phyloP scores from a whole-genome alignment of 2,888 invertebrate genomes.

The Pyrgus malvae region DNA sequence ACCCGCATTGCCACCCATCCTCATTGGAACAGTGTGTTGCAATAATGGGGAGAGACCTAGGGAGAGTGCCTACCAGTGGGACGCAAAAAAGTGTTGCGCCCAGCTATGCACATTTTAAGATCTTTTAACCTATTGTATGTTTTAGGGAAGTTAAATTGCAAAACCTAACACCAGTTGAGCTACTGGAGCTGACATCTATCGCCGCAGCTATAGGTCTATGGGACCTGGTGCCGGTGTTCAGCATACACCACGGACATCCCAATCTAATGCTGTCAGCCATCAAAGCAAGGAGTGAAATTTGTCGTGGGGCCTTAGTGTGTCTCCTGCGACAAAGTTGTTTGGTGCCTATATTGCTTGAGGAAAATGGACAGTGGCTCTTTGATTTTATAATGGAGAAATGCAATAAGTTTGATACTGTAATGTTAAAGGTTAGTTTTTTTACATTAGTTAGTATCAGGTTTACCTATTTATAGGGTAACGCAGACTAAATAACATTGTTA shows the following conservation, averaged over 20 bases:
- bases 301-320: conserved; percentile 61
- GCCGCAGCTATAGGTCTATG: conserved; percentile 73
- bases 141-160: conserved; percentile 62
- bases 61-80: no score
- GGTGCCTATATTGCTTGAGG: conserved; percentile 62
- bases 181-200: conserved; percentile 58
- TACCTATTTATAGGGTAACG: no score
- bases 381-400: conserved; percentile 78
- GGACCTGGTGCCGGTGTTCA: conserved; percentile 66
- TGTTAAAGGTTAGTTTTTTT: conserved; percentile 74
- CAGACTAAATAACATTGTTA: no score
- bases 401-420: conserved; percentile 71
- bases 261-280: conserved; percentile 56
- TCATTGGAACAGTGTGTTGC: no score
- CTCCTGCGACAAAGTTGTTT: conserved; percentile 54
- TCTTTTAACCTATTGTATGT: conserved; percentile 24
- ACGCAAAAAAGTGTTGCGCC: no score
- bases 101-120: no score
- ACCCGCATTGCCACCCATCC: no score
- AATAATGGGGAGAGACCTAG: no score
- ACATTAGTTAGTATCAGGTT: no score
- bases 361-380: conserved; percentile 73
- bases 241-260: conserved; percentile 61
- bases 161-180: conserved; percentile 49
- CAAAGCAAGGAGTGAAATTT: conserved; percentile 52